phyloP scores from a whole-genome alignment of 2,888 invertebrate species.

The Eilema caniola region DNA sequence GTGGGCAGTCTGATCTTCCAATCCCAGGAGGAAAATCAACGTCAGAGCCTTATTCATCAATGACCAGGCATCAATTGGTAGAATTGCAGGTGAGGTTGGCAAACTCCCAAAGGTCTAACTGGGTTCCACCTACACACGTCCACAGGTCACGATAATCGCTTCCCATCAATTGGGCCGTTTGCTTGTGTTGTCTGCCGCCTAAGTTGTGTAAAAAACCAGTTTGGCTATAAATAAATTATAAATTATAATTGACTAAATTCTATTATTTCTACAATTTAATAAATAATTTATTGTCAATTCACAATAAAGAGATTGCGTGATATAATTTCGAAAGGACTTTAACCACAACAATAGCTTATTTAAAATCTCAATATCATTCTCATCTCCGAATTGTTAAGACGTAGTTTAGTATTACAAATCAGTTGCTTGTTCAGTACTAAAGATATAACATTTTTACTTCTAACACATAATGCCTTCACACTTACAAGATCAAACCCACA shows the following conservation, averaged over 20 bases:
- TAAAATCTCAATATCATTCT: slow-evolving; percentile 25
- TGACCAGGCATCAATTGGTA: no score
- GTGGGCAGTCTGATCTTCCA: no score
- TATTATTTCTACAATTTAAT: slow-evolving; percentile 39
- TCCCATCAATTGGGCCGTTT: no score
- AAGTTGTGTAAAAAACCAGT: no score
- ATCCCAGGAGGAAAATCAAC: no score
- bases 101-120: no score
- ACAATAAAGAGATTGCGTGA: slow-evolving; percentile 49
- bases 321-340: slow-evolving; percentile 41
- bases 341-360: slow-evolving; percentile 31
- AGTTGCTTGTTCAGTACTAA: slow-evolving; percentile 1
- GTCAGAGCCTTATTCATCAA: no score
- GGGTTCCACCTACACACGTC: no score
- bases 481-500: neutral
- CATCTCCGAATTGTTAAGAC: slow-evolving; percentile 34
- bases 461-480: neutral
- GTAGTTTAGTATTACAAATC: slow-evolving; percentile 33
- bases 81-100: no score
- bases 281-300: slow-evolving; percentile 70
- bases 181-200: no score
- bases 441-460: neutral
- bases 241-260: slow-evolving; percentile 45
- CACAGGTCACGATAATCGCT: no score
- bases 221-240: no score